phyloP scores from a whole-genome alignment of 2,888 invertebrate genomes.

The Resseliella maxima region DNA sequence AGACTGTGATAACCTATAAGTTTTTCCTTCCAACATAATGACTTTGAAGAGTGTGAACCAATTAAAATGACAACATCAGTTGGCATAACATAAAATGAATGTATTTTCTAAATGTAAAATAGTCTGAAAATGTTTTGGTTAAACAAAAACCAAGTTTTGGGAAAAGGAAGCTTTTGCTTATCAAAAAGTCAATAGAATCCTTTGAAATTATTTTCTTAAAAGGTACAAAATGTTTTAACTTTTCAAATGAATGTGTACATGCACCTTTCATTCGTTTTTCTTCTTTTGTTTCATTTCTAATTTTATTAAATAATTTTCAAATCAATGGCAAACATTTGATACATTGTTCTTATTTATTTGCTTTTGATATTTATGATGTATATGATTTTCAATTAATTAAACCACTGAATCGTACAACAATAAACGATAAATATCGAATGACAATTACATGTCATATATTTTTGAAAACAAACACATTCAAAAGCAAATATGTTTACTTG shows the following conservation, averaged over 20 bases:
- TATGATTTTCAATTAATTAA: no score
- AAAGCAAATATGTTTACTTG: no score
- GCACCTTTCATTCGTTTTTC: background rate
- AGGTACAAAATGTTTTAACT: background rate
- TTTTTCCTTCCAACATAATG: background rate
- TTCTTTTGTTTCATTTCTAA: background rate
- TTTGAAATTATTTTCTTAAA: background rate
- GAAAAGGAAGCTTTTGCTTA: background rate
- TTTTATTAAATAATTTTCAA: background rate
- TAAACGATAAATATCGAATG: no score
- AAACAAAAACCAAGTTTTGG: background rate
- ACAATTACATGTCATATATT: no score
- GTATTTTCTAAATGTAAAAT: background rate
- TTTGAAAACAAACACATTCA: no score
- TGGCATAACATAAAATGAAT: background rate
- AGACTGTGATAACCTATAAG: constrained; percentile 9
- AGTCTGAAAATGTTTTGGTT: background rate
- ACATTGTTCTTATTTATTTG: no score
- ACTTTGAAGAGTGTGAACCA: background rate
- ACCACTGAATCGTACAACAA: no score
- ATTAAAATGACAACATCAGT: constrained; percentile 30
- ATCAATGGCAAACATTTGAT: no score
- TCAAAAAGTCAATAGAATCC: background rate
- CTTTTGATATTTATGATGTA: no score
- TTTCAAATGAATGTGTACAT: background rate